Evolutionary conservation across 1,140 invertebrate species (phyloP).

Genomic region (Helicorthomorpha holstii): DNA sequence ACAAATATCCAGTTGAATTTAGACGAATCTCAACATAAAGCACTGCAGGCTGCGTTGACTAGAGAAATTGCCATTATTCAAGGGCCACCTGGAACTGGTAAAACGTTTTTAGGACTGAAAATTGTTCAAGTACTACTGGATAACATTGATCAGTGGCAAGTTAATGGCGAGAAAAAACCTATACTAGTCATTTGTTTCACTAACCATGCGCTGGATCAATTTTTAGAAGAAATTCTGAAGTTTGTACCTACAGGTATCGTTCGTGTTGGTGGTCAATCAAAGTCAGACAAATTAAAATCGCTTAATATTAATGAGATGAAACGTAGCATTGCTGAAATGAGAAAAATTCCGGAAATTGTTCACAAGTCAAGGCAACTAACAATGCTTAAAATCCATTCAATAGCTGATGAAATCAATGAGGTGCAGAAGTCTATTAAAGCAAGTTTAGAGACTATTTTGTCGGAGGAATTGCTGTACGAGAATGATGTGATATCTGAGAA

Average conservation of each 20-base stretch:
- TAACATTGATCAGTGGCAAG: constrained; percentile 3
- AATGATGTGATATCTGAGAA: no score
- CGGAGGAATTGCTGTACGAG: no score
- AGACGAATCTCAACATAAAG: not conserved
- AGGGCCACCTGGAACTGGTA: constrained; percentile 25
- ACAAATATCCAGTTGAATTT: not conserved
- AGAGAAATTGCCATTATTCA: constrained; percentile 23
- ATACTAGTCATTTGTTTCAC: constrained; percentile 33
- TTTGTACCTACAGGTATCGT: constrained; percentile 5
- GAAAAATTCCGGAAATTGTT: not conserved
- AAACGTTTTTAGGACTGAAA: constrained; percentile 19
- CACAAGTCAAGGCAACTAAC: not conserved
- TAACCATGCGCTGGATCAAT: constrained; percentile 34
- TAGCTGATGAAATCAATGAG: not conserved
- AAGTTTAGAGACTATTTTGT: no score
- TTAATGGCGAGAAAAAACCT: constrained; percentile 14
- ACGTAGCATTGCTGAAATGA: not conserved
- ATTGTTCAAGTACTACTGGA: constrained; percentile 4
- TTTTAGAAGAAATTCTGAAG: constrained; percentile 26
- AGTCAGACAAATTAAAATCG: no score
- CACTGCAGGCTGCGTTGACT: constrained; percentile 7
- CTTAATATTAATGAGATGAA: no score
- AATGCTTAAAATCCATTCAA: not conserved
- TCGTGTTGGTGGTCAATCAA: constrained; percentile 8
- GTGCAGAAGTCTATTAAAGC: no score